Base-by-base conservation (phyloP, 2,113 vertebrate genomes). In the Eublepharis macularius region DNA sequence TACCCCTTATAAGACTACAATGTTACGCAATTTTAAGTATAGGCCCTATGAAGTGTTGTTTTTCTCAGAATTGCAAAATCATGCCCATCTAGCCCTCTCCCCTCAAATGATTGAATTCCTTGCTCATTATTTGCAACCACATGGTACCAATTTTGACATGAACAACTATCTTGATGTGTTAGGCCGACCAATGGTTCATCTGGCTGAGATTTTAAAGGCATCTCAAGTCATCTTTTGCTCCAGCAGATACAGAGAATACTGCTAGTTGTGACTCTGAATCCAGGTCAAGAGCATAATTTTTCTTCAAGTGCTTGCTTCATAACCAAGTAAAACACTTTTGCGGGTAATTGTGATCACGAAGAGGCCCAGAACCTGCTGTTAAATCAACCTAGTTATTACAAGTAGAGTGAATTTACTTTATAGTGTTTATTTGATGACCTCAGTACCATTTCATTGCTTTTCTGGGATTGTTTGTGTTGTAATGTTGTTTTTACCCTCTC, bases 121-220 rank as follows among this genome's bases (percentile, higher is more conserved):
- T 70, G 34, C 6, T 72, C 39, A 11, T 39, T 70, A 19, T 82
- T 81, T 51, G 7, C 49, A 16, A 82, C 47, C 26, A 54, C 1
- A 9, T 12, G 3, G n/a, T 12, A 51, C 3, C 24, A 39, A 54
- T 14, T 54, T 36, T 70, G 13, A 51, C 21, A 81, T 81, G 29
- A 39, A 43, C 36, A 70, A 32, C 29, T 82, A 76, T 88, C 92
- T 90, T 92, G 88, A 90, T 93, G 92, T 92, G 90, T 92, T 93
- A 91, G 92, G 89, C 89, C n/a, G n/a, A n/a, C n/a, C 91, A 73
- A 89, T 92, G 92, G 92, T 92, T 94, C 8, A 90, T 93, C 88
- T 90, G 92, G 90, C 29, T 73, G 26, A 57, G 4, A 32, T 70
- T 43, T 81, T 69, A 66, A 70, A 34, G n/a, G n/a, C n/a, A 51